Evolutionary conservation across 2,888 invertebrate genomes (phyloP), one percentile per base, ranked within the genome.

Genomic region (Leucophora obtusa): DNA sequence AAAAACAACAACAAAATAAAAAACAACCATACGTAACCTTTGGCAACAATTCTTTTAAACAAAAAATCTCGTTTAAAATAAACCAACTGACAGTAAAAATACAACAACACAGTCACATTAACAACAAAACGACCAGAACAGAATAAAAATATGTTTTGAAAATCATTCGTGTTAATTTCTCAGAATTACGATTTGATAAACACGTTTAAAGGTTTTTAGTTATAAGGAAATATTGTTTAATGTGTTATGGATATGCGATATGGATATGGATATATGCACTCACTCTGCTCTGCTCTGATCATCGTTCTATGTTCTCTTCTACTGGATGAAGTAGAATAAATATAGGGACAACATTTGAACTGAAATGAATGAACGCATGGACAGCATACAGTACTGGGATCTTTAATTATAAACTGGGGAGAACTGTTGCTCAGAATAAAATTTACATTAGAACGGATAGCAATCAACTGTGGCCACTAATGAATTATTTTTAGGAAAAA

Each of bases 81-180:
- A 59, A 68, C 38, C 60, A 78, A 78, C 47, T 66, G 56, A 62
- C 69, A 69, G 63, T 18, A 11, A 35, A 54, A 54, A 24, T 35
- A 38, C 11, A 28, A 38, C 11, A 28, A 58, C 8, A 47, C 43
- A 24, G 43, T 35, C 11, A 11, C 63, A 70, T 43, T 54, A 60
- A 75, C 54, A 59, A 53, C 28, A 28, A 11, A 56, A 59, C 38
- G 10, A 43, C 47, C 28, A 70, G 28, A 70, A 53, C 69, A 73
- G 56, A 63, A 65, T 10, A 58, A 73, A 72, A 21, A 69, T 68
- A 75, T 69, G 60, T 65, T 69, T 77, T 51, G 15, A 70, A 80
- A 73, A 77, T 77, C 69, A 81, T 77, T 86, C 87, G 86, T 86
- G 84, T 86, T 86, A 86, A 86, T 87, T 88, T 88, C 87, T 83